Percentiles rank a stretch among this genome's conserved stretches.
Conservation (phyloP, 2,113 vertebrate species). For the Prionailurus viverrinus region DNA sequence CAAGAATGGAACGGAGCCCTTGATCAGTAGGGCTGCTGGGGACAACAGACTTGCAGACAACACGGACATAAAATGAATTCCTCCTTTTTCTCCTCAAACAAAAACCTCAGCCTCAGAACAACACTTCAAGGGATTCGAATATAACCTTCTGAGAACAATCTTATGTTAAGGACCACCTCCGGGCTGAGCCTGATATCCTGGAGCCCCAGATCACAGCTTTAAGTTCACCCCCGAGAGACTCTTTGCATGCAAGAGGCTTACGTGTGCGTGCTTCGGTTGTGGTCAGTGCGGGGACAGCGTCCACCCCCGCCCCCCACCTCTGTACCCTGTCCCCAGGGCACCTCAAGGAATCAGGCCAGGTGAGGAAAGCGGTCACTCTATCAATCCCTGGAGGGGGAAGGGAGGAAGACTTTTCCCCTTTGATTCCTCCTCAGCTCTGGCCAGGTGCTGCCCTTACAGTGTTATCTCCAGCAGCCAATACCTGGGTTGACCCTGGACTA, state of each 20-base stretch:
- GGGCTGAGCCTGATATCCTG: not conserved
- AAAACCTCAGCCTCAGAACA: not conserved
- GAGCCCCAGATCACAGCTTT: not conserved
- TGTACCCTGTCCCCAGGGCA: not conserved
- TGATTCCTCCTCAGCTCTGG: not conserved
- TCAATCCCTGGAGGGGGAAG: not conserved
- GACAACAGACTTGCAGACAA: not conserved
- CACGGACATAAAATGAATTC: not conserved
- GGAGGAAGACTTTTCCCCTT: not conserved
- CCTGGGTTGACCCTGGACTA: not conserved
- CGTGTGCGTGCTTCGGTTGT: not conserved
- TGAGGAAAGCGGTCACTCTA: not conserved
- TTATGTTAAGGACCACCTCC: not conserved
- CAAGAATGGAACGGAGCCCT: not conserved
- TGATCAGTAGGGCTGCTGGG: not conserved
- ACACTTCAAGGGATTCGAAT: not conserved
- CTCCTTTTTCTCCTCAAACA: not conserved
- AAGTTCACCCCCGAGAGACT: not conserved
- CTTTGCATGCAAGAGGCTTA: not conserved
- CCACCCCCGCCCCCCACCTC: rapidly evolving
- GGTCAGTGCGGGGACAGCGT: not conserved
- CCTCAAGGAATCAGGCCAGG: not conserved
- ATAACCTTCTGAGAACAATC: not conserved
- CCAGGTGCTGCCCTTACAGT: not conserved
- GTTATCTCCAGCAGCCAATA: not conserved